Percentiles rank a stretch among this genome's conserved stretches.
phyloP scores from a whole-genome alignment of 2,113 vertebrate species.

The Nesogale talazaci region DNA sequence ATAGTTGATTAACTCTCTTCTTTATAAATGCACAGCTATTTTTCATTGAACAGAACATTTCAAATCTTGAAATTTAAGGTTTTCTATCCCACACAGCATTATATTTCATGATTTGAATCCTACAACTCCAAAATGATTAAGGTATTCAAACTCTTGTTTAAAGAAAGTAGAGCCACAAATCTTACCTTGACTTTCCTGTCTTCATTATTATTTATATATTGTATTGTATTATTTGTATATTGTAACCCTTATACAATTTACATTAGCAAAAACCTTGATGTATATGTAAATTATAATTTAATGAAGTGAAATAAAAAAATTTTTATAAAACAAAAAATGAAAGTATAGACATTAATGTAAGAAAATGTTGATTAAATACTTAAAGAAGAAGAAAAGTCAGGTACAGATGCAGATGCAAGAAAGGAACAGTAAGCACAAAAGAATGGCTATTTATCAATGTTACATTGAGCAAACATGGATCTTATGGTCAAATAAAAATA shows the following conservation, averaged over 20 bases:
- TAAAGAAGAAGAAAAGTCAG: neutral
- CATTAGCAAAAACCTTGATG: neutral
- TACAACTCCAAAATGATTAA: neutral
- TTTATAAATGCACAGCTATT: no score
- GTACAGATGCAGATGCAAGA: neutral
- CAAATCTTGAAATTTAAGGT: no score
- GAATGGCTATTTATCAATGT: no score
- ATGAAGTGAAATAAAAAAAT: neutral
- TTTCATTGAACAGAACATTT: no score
- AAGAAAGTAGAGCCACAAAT: constrained; percentile 13
- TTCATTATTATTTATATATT: neutral
- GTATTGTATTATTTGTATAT: no score
- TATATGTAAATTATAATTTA: neutral
- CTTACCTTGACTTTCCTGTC: constrained; percentile 2
- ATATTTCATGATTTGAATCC: no score
- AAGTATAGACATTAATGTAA: neutral
- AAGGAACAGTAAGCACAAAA: neutral
- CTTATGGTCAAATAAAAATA: neutral
- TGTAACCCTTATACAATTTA: no score
- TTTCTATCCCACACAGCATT: no score
- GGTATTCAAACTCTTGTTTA: neutral
- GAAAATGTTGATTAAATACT: neutral
- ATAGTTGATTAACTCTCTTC: no score
- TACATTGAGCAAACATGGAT: neutral
- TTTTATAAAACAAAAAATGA: constrained; percentile 20